Evolutionary conservation across 2,113 vertebrate genomes (phyloP), one percentile per base, ranked within the genome.

Genomic region (Dipodomys merriami): DNA sequence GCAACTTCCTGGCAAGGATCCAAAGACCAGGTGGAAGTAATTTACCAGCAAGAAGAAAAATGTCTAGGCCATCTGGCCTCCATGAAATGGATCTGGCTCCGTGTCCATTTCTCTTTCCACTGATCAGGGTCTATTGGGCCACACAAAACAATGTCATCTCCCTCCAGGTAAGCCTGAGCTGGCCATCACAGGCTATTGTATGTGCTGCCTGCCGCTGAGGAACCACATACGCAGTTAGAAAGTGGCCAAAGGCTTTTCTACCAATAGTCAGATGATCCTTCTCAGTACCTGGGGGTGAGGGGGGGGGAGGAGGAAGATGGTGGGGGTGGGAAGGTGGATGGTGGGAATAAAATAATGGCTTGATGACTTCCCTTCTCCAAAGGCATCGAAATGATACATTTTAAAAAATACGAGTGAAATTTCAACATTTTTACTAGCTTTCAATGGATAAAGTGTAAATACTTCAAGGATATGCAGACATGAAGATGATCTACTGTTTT

Each of bases 11-110:
- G 85, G 79, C 91, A 76, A 73, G 76, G 57, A 33, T 25, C 35
- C 74, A 39, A 73, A 83, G 88, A 65, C 49, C 60, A 89, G 83
- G 69, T 39, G 25, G 60, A 33, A 81, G 69, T 11, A 64, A 64
- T 64, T 64, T 64, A 76, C 83, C 90, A 73, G 79, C 39, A 73
- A 92, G 78, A 78, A 92, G 78, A 78, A 12, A 57, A 86, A 73
- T 91, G 62, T 67, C 68, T 78, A 73, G 78, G 29, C 76, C 71
- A 67, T 44, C 27, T 73, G 91, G 83, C 60, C 57, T 25, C 15
- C 65, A 94, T 9, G 67, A 83, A 81, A 83, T 62, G 0, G 30
- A 92, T 44, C 79, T 78, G 76, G 82, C 64, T 94, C 82, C 33
- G 18, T 13, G 30, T 35, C 68, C 68, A n/a, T 64, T 76, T 91